Base-by-base conservation (phyloP, 2,888 invertebrate species). In the Dermolepida albohirtum region DNA sequence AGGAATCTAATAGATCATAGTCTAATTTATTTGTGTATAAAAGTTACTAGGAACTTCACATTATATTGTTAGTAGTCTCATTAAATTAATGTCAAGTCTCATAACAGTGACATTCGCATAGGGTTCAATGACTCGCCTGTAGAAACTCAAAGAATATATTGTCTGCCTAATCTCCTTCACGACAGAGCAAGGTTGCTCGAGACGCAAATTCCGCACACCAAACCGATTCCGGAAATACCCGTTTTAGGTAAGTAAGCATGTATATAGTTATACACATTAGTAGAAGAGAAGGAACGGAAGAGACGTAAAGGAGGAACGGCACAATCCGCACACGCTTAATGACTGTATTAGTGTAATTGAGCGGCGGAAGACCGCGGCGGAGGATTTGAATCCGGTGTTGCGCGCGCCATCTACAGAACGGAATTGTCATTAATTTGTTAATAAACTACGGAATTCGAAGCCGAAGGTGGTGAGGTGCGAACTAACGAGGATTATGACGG, bases 401-500 rank as follows among this genome's bases (percentile, higher is more conserved):
- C 59, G 59, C 59, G 47, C 59, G 59, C 44, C 59, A 59, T 59
- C 59, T 47, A 59, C 59, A 43, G 44, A 59, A 59, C 59, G 59
- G 64, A 64, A 64, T 64, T 52, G 52, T 64, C 64, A 64, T 64
- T 64, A 64, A 64, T 64, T 64, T 50, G 52, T 51, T 64, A 64
- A 64, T 44, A 54, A 51, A 54, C 29, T 54, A 51, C 64, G 64
- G 52, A 64, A 64, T 64, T 54, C 64, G 64, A 64, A 41, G 49
- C 51, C 47, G 50, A 51, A 51, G 50, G 41, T 44, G 64, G 51
- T 41, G 52, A 64, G 64, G 64, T 64, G 52, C 64, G 52, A 52
- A 51, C 64, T 64, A 64, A 64, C 64, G 52, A 64, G 64, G 64
- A 64, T 64, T 64, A 64, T 64, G 64, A 52, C 52, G 64, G 43